Base-by-base conservation (phyloP, 2,797 vertebrate species). In the Chanos chanos region DNA sequence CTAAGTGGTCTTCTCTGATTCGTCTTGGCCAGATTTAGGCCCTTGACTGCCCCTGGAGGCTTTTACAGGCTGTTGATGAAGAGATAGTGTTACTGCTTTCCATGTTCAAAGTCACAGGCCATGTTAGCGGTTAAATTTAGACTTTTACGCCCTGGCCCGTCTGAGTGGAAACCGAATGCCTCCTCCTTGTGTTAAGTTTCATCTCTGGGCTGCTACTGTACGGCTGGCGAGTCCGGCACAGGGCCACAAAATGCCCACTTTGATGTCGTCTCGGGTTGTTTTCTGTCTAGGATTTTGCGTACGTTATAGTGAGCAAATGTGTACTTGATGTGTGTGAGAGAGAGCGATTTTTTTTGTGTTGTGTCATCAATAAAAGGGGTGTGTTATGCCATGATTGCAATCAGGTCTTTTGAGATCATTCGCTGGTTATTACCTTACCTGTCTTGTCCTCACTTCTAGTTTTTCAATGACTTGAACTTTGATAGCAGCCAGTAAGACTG, bases 71-170 rank as follows among this genome's bases (percentile, higher is more conserved):
- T 30, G 39, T 51, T 6, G 7, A 45, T 10, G 31, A 52, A 61
- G 30, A 50, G 63, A 69, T 64, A 40, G 61, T 61, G 51, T 70
- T 60, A 57, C 52, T 5, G 13, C 47, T 59, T 63, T 72, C 61
- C 47, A 62, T 36, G 57, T 66, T 59, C 43, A 36, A n/a, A 68
- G 61, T 56, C 50, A 28, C 62, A 53, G 52, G 19, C 43, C 37
- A 10, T 40, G 44, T 69, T 61, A 58, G 44, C 37, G 1, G 10
- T 72, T 70, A 63, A 63, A 65, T 72, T 40, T 70, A 70, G 36
- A 22, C 27, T 44, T 61, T 73, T 66, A 39, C 60, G 0, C 21
- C 19, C 1, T 1, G 24, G 12, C 45, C 41, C 34, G 4, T 48
- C 43, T 52, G 61, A 62, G 56, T 56, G 19, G 24, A 56, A 45